A percentile compares a stretch with the other conserved stretches of the same genome.
Evolutionary conservation across 2,113 vertebrate genomes (phyloP).

Genomic region (Pseudopodoces humilis): DNA sequence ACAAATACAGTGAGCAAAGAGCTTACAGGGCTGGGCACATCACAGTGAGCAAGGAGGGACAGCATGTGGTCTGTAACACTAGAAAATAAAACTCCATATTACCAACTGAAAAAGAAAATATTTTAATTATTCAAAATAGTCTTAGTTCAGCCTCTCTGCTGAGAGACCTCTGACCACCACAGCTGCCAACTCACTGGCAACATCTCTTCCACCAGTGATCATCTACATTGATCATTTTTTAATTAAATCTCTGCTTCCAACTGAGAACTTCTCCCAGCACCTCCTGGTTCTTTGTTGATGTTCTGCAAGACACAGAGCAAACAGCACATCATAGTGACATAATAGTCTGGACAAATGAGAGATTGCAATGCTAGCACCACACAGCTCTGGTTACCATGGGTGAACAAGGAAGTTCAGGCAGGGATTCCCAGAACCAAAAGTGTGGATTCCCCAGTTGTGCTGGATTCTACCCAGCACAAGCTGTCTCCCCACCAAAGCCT

Average conservation of each 20-base stretch:
- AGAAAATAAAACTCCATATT: background rate
- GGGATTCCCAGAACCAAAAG: background rate
- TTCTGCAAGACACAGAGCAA: rapidly evolving
- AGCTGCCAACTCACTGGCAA: background rate
- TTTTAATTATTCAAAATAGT: background rate
- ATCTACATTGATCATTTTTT: background rate
- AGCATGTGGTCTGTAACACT: background rate
- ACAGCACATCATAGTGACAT: rapidly evolving
- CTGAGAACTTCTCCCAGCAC: background rate
- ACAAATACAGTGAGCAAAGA: background rate
- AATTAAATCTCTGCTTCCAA: background rate
- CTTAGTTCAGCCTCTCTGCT: background rate
- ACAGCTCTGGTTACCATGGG: rapidly evolving
- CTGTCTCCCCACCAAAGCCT: background rate
- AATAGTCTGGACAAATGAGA: background rate
- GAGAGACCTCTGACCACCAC: background rate
- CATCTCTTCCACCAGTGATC: background rate
- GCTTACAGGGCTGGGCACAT: rapidly evolving
- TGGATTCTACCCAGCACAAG: background rate
- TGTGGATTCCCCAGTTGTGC: too few species aligned
- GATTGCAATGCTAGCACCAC: background rate
- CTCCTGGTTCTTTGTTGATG: background rate
- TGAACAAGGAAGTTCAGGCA: background rate
- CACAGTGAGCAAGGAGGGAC: background rate
- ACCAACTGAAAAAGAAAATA: background rate